Evolutionary conservation across 2,888 invertebrate species (phyloP), one percentile per base, ranked within the genome.

Genomic region (Drosophila ochracea): DNA sequence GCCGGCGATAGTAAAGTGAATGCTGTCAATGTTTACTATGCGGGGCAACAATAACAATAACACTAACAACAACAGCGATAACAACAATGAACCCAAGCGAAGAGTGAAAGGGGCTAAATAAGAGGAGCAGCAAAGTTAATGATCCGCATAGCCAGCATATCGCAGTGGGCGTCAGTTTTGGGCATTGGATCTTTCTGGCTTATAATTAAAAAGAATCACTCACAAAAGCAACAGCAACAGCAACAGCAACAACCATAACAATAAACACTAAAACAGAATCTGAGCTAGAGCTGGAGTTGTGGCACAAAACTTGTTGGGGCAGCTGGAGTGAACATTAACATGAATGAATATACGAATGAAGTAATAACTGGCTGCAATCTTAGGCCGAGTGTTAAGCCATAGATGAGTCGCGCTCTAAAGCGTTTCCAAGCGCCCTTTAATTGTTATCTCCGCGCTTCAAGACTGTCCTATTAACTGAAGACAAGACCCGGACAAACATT

Each of bases 201-300:
- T 65, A 67, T 72, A 80, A 80, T 80, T 77, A 70, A 80, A 76
- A 63, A 63, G 64, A 72, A 68, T 67, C 74, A 78, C 66, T 71
- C 78, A 75, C 71, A 78, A 70, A 21, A 61, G 57, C 41, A 59
- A 39, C 30, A 57, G 19, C 16, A 53, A 49, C 49, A 60, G 64
- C 21, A 60, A 60, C 33, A 58, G 28, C 37, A 54, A 13, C 37
- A 58, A 43, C 53, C 43, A 60, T 33, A 54, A 64, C 28, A 53
- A 39, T 28, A 58, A 68, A 55, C 25, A 58, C 16, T 13, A 25
- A 43, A 31, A 58, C 58, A 3, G 31, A 58, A 33, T n/a, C 28
- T 16, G 50, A 63, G 35, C 37, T 70, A 5, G 37, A 53, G 55
- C 35, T 25, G 47, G 25, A 47, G 7, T 61, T 33, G 43, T 65